Evolutionary conservation across 2,888 invertebrate species (phyloP).

Genomic region (Perizoma affinitatum): DNA sequence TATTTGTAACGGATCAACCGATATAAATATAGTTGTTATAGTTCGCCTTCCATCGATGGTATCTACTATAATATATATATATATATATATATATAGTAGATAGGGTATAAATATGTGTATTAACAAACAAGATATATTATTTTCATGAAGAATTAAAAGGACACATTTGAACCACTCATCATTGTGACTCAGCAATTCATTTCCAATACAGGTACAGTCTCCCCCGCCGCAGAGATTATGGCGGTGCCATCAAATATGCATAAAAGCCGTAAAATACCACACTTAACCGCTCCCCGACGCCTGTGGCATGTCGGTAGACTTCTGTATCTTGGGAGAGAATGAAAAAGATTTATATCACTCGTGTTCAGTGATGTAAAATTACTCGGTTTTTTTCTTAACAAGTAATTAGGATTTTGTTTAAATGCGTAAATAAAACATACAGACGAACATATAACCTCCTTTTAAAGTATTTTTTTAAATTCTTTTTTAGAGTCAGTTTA

Average conservation of each 20-base stretch:
- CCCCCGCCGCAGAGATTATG: constrained; percentile 79
- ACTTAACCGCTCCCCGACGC: constrained; percentile 78
- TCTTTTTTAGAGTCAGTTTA: too few species aligned
- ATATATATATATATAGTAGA: too few species aligned
- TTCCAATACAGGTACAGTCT: constrained; percentile 64
- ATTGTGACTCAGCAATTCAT: constrained; percentile 53
- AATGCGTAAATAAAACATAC: too few species aligned
- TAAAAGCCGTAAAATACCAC: constrained; percentile 84
- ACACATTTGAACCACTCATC: constrained; percentile 35
- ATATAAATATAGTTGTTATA: too few species aligned
- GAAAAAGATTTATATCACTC: constrained; percentile 11
- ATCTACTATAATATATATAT: too few species aligned
- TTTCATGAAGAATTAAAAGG: constrained; percentile 10
- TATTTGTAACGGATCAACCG: too few species aligned
- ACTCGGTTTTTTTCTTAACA: too few species aligned
- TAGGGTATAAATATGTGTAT: too few species aligned
- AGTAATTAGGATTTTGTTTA: too few species aligned
- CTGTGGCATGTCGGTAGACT: constrained; percentile 50
- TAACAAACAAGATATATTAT: not conserved
- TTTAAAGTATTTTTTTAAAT: too few species aligned
- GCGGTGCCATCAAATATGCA: constrained; percentile 84
- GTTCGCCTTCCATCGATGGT: too few species aligned
- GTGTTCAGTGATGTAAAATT: not conserved
- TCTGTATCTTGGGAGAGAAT: constrained; percentile 14
- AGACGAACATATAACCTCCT: too few species aligned